Evolutionary conservation across 2,113 vertebrate genomes (phyloP), one percentile per base, ranked within the genome.

Genomic region (Sturnira hondurensis): DNA sequence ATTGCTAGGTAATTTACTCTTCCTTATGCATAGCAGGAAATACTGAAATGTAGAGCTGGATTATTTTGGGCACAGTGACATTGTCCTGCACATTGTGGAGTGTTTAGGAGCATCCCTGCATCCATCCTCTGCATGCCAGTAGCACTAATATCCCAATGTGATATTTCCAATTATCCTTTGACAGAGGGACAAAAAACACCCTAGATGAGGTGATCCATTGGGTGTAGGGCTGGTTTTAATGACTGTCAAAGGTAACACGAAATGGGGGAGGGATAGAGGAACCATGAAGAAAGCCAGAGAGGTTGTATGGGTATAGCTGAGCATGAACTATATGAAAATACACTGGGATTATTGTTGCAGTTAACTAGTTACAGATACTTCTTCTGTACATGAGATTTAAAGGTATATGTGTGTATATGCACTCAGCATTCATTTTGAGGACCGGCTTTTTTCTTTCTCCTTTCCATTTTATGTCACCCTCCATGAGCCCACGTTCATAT

Each of bases 11-110:
- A 7, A 68, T 26, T 86, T 4, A 5, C 8, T 33, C 16, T 86
- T 93, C 9, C 17, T 81, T 2, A 16, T 36, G 12, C 67, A 6
- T 3, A 65, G 31, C 16, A 41, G 11, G 2, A 43, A 54, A 65
- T 81, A 65, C 0, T 33, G 5, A 31, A 16, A 38, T 70, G 70
- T 17, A 0, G 15, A 73, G 6, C 6, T n/a, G 26, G 33, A 4
- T 22, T 15, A 3, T 43, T 58, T 92, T 61, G 88, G 31, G 68
- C 24, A 5, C 45, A 20, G 26, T n/a, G 43, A 38, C 50, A 38
- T 6, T n/a, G 11, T 38, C 24, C 13, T 76, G 8, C 15, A 17
- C 0, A n/a, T 70, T 15, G 3, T 9, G 31, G 1, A 15, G 31
- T 80, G 24, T 9, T 80, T 28, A 47, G 47, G 93, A 82, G 8